phyloP scores from a whole-genome alignment of 2,888 invertebrate genomes.

The Litoditis marina region DNA sequence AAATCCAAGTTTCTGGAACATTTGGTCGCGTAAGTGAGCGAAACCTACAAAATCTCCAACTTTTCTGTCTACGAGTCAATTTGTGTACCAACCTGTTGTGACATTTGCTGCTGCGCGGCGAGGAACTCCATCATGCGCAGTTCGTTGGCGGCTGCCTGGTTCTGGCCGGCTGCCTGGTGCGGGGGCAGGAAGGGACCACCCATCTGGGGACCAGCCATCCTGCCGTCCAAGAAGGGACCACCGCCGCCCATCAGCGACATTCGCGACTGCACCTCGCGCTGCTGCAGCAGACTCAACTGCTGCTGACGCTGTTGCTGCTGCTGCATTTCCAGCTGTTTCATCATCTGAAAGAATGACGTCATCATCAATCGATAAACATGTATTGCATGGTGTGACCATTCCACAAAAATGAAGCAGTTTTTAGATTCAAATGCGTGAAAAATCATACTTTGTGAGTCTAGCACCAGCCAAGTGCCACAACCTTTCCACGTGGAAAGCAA shows the following conservation, averaged over 20 bases:
- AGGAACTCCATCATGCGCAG: constrained; percentile 11
- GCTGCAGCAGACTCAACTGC: neutral
- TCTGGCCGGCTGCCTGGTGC: neutral
- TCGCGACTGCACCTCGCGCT: constrained; percentile 1
- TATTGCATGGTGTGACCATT: neutral
- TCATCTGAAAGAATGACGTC: constrained; percentile 2
- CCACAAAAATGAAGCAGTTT: too few relatives aligned
- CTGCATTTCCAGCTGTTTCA: constrained; percentile 13
- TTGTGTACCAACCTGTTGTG: constrained; percentile 2
- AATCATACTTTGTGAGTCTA: too few relatives aligned
- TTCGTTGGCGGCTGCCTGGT: neutral
- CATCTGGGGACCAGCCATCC: neutral
- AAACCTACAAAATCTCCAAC: too few relatives aligned
- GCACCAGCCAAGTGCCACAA: too few relatives aligned
- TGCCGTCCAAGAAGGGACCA: constrained; percentile 9
- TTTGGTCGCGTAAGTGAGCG: too few relatives aligned
- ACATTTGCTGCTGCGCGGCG: constrained; percentile 9
- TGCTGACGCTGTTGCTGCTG: constrained; percentile 9
- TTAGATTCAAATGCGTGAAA: too few relatives aligned
- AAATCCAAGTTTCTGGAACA: too few relatives aligned
- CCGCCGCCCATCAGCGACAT: constrained; percentile 1
- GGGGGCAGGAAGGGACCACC: neutral
- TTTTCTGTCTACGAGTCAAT: too few relatives aligned
- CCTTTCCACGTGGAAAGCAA: too few relatives aligned
- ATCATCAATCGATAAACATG: neutral